A percentile compares a stretch with the other conserved stretches of the same genome.
Evolutionary conservation across 2,888 invertebrate genomes (phyloP).

Genomic region (Tetranychus truncatus): DNA sequence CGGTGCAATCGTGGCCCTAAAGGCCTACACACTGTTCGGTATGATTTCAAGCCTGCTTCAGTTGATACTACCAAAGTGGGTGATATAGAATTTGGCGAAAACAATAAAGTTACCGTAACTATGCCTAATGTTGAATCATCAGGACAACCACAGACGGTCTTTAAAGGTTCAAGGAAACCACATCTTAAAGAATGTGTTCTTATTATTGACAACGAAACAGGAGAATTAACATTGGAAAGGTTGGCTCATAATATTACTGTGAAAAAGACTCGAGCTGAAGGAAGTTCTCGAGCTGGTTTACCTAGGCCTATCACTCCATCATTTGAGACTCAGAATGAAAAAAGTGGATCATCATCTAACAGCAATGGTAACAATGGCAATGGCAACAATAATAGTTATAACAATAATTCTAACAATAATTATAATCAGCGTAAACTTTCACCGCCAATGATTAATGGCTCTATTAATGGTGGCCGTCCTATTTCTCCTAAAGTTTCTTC

Average conservation of each 20-base stretch:
- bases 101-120: slow-evolving; percentile 62
- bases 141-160: slow-evolving; percentile 74
- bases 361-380: background rate
- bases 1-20: background rate
- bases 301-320: slow-evolving; percentile 12
- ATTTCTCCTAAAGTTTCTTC: background rate
- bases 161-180: slow-evolving; percentile 78
- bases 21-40: slow-evolving; percentile 4
- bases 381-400: background rate
- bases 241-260: slow-evolving; percentile 75
- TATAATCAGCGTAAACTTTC: background rate
- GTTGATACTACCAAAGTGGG: slow-evolving; percentile 81
- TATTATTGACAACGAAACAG: slow-evolving; percentile 75
- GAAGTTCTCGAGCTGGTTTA: background rate
- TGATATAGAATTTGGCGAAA: slow-evolving; percentile 66
- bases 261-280: slow-evolving; percentile 50
- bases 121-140: slow-evolving; percentile 86
- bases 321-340: background rate
- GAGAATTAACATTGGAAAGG: slow-evolving; percentile 79
- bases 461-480: background rate
- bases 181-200: slow-evolving; percentile 86
- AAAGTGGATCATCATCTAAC: background rate
- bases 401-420: background rate
- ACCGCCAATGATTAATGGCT: background rate
- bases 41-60: slow-evolving; percentile 97